These are phyloP conservation scores for Ceratosolen fusciceps DNA, from an alignment of 1,140 invertebrate genomes.

Conservation along the genomic window DNA sequence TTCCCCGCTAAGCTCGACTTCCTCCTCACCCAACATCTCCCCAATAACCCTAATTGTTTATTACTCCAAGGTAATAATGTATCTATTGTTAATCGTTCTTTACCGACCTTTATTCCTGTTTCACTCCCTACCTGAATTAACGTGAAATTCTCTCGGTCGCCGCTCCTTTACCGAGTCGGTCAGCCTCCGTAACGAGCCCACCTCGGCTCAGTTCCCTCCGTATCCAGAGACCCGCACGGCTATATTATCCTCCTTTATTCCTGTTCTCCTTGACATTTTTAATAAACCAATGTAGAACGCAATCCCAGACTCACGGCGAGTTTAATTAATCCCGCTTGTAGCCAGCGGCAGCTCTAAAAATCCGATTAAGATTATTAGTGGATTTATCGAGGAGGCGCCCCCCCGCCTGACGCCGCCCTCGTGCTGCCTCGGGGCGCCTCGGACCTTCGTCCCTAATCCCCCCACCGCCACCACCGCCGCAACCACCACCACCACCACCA, in stretches of 20 bases:
- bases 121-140: no score
- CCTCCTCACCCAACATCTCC: no score
- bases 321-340: neutral
- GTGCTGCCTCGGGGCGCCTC: no score
- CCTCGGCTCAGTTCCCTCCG: no score
- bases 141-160: no score
- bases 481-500: no score
- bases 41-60: no score
- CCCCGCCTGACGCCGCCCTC: no score
- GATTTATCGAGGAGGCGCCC: neutral
- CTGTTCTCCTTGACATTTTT: neutral
- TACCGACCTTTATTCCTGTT: neutral
- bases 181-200: no score
- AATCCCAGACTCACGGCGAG: neutral
- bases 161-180: neutral
- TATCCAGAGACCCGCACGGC: conserved; percentile 6
- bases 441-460: no score
- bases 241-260: conserved; percentile 18
- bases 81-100: conserved; percentile 38
- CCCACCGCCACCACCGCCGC: no score
- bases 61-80: conserved; percentile 35
- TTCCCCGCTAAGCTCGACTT: no score
- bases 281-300: conserved; percentile 8
- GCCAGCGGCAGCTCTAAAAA: neutral
- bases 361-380: conserved; percentile 2